Evolutionary conservation across 2,113 vertebrate genomes (phyloP).

Genomic region (Ovis canadensis): DNA sequence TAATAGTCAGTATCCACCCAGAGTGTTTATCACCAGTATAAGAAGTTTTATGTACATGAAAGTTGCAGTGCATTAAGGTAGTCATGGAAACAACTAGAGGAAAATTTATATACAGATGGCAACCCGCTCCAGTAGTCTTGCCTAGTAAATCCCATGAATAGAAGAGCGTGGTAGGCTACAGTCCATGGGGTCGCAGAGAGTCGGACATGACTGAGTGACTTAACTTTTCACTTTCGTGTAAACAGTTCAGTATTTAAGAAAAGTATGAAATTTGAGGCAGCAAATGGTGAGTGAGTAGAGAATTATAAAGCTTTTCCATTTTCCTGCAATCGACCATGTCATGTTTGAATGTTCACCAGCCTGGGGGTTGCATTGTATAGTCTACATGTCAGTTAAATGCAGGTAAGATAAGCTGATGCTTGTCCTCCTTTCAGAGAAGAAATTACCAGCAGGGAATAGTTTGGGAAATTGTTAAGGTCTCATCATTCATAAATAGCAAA

Average conservation of each 20-base stretch:
- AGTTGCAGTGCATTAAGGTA: neutral
- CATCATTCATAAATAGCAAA: neutral
- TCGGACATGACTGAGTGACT: neutral
- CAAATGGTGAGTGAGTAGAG: neutral
- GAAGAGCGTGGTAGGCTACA: neutral
- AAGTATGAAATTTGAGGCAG: neutral
- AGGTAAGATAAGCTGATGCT: neutral
- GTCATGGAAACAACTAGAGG: neutral
- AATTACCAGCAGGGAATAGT: neutral
- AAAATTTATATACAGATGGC: neutral
- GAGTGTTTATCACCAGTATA: neutral
- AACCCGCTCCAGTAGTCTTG: neutral
- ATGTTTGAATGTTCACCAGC: neutral
- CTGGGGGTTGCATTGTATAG: neutral
- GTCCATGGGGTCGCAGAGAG: neutral
- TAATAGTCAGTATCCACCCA: neutral
- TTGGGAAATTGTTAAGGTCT: neutral
- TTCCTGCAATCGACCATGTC: neutral
- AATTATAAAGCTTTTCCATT: neutral
- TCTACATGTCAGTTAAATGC: neutral
- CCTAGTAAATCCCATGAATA: neutral
- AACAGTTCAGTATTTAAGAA: neutral
- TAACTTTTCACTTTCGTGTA: neutral
- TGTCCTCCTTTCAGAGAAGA: neutral
- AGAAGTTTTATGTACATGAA: neutral